phyloP scores from a whole-genome alignment of 2,797 vertebrate genomes.

The Poecilia gillii region DNA sequence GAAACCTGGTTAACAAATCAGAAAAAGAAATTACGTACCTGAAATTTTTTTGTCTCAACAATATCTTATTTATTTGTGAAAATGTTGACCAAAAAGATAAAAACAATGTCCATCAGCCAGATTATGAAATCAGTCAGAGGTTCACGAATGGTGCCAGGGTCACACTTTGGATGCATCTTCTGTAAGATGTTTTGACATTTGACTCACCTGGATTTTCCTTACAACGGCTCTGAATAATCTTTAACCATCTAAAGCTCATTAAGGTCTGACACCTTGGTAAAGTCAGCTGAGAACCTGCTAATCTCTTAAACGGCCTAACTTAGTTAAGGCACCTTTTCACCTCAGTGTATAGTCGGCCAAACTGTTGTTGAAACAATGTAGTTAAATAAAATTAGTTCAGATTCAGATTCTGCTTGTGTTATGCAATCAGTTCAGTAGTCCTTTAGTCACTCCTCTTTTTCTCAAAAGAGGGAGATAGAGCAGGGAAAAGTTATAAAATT shows the following conservation, averaged over 20 bases:
- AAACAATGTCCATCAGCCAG: background rate
- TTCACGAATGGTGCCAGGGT: background rate
- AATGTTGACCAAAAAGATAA: background rate
- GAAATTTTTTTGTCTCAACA: background rate
- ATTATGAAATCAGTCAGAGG: background rate
- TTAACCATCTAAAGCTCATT: background rate
- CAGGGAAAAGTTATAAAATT: background rate
- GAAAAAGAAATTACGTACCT: background rate
- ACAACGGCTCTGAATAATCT: background rate
- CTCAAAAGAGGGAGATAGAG: background rate
- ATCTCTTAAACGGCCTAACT: background rate
- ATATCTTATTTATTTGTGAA: background rate
- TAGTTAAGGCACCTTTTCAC: background rate
- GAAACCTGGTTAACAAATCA: background rate
- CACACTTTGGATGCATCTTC: background rate
- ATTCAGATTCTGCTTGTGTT: too few species aligned
- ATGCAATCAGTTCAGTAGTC: too few species aligned
- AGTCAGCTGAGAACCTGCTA: background rate
- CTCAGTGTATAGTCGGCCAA: background rate
- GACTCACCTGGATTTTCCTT: background rate
- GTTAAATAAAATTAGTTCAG: background rate
- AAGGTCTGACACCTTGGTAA: conserved; percentile 3
- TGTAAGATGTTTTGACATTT: background rate
- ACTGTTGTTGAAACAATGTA: background rate
- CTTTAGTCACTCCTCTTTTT: background rate